Evolutionary conservation across 2,797 vertebrate genomes (phyloP).

Genomic region (Echiichthys vipera): DNA sequence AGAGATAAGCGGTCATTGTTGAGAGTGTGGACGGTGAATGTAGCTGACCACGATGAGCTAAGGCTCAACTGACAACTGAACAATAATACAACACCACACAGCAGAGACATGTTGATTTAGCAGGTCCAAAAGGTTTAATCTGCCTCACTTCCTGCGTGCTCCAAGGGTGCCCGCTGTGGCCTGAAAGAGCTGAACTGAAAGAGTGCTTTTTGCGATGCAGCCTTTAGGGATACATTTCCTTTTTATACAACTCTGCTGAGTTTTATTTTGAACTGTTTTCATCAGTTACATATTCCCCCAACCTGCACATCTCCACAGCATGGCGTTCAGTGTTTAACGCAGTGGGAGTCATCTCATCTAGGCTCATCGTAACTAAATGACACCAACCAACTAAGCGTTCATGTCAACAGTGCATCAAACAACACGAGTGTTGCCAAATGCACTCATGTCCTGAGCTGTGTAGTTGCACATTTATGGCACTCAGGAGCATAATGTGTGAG

Average conservation of each 20-base stretch:
- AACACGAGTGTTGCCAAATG: constrained; percentile 28
- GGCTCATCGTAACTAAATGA: constrained; percentile 18
- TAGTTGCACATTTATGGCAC: constrained; percentile 37
- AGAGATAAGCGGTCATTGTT: constrained; percentile 77
- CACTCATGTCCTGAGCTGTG: constrained; percentile 32
- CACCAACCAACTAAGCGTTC: constrained; percentile 20
- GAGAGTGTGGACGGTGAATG: constrained; percentile 54
- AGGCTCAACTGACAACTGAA: constrained; percentile 80
- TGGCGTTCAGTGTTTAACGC: neutral
- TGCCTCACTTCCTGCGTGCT: constrained; percentile 79
- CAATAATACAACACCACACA: constrained; percentile 74
- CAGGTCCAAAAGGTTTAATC: constrained; percentile 79
- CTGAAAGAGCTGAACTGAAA: constrained; percentile 59
- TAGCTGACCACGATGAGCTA: constrained; percentile 64
- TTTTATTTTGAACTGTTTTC: constrained; percentile 30
- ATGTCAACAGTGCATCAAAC: constrained; percentile 26
- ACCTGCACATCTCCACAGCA: neutral
- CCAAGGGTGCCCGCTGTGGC: constrained; percentile 67
- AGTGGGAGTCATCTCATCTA: constrained; percentile 4
- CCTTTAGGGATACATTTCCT: constrained; percentile 35
- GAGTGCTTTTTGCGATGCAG: constrained; percentile 39
- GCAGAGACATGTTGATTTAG: constrained; percentile 83
- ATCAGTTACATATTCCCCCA: constrained; percentile 4
- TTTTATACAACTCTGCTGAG: constrained; percentile 41
- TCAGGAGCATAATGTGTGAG: constrained; percentile 56